Conservation (phyloP, 1,140 invertebrate genomes). For the Scaptomyza hsui region DNA sequence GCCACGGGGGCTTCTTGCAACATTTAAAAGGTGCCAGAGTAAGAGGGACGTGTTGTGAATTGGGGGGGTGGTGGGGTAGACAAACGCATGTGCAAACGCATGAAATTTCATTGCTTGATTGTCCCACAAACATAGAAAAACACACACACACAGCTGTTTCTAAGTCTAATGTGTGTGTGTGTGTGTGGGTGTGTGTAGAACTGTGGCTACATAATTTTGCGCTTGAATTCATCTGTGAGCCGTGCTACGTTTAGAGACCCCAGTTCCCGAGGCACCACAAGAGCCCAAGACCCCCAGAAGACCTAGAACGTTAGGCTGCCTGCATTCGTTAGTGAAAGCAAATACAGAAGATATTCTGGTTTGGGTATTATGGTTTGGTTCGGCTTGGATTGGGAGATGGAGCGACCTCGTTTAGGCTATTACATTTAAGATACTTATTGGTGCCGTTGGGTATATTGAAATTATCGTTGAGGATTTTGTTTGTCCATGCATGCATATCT, state of each 20-base stretch:
- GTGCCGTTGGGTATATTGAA: conserved; percentile 14
- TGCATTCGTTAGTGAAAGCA: conserved; percentile 80
- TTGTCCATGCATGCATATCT: background rate
- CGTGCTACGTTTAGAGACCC: conserved; percentile 66
- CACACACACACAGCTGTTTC: conserved; percentile 22
- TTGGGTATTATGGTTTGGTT: conserved; percentile 8
- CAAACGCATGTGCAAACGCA: conserved; percentile 79
- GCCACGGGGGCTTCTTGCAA: conserved; percentile 23
- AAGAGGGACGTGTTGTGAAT: too few species aligned
- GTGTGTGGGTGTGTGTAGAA: conserved; percentile 34
- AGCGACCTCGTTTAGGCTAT: conserved; percentile 33
- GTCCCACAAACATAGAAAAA: conserved; percentile 64
- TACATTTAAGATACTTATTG: conserved; percentile 44
- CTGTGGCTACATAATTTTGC: conserved; percentile 81
- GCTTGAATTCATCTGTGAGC: conserved; percentile 76
- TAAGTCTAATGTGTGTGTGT: conserved; percentile 4
- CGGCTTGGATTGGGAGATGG: background rate
- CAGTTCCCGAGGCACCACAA: conserved; percentile 49
- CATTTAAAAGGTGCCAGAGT: background rate
- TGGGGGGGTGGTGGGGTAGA: background rate
- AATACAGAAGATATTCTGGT: conserved; percentile 50
- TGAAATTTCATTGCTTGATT: conserved; percentile 83
- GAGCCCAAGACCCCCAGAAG: conserved; percentile 42
- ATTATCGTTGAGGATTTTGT: conserved; percentile 1
- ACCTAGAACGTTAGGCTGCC: conserved; percentile 37